Evolutionary conservation across 2,113 vertebrate species (phyloP).

Genomic region (Nibea albiflora): DNA sequence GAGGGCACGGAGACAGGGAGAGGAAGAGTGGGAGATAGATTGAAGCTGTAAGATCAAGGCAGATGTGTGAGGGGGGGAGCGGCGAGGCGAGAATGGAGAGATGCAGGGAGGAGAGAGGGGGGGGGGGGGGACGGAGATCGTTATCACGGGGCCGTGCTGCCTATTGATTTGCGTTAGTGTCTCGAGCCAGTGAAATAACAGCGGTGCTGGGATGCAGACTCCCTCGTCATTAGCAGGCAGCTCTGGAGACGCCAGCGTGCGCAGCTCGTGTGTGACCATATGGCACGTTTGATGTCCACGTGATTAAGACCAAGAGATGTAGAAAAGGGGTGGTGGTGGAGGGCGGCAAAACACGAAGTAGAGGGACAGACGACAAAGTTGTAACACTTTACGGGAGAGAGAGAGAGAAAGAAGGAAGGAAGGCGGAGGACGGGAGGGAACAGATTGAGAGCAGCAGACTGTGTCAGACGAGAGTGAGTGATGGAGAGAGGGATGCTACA

Average conservation of each 20-base stretch:
- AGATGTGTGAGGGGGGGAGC: slow-evolving; percentile 66
- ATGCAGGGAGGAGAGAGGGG: slow-evolving; percentile 67
- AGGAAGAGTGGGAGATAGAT: slow-evolving; percentile 54
- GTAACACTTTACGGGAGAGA: slow-evolving; percentile 43
- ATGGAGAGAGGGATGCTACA: slow-evolving; percentile 23
- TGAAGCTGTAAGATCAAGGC: slow-evolving; percentile 75
- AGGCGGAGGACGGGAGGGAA: slow-evolving; percentile 16
- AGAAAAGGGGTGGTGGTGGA: not conserved
- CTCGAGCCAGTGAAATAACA: slow-evolving; percentile 72
- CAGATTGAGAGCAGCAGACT: slow-evolving; percentile 57
- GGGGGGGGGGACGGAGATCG: slow-evolving; percentile 72
- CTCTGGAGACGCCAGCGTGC: slow-evolving; percentile 46
- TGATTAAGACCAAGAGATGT: slow-evolving; percentile 50
- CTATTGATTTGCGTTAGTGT: slow-evolving; percentile 77
- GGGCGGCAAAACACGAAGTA: slow-evolving; percentile 3
- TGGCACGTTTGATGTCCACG: slow-evolving; percentile 66
- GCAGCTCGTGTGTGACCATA: slow-evolving; percentile 48
- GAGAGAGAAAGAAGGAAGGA: not conserved
- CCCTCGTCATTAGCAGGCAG: slow-evolving; percentile 69
- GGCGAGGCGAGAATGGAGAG: slow-evolving; percentile 55
- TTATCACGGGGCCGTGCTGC: slow-evolving; percentile 73
- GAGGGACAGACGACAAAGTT: slow-evolving; percentile 66
- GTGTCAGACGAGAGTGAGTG: slow-evolving; percentile 34
- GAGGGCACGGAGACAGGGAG: slow-evolving; percentile 56
- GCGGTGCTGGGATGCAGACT: slow-evolving; percentile 64